Conservation (phyloP, 1,140 invertebrate species). For the Drosophila willistoni region DNA sequence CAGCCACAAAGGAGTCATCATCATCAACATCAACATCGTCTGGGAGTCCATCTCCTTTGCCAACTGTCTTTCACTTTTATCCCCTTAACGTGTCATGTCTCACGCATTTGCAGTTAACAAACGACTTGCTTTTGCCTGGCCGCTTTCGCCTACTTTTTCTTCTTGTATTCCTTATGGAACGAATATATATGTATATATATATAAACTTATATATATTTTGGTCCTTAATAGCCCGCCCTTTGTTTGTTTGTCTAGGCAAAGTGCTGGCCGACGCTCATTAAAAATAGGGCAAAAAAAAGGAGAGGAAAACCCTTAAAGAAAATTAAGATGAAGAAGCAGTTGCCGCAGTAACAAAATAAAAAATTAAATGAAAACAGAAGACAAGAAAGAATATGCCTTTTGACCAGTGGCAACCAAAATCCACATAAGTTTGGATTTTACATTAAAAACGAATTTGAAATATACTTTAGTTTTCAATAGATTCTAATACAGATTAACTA, state of each 20-base stretch:
- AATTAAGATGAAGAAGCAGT: constrained; percentile 1
- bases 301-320: constrained; percentile 15
- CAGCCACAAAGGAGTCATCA: constrained; percentile 62
- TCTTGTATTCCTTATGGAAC: background rate
- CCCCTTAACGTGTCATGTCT: constrained; percentile 22
- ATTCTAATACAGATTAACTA: too few species aligned
- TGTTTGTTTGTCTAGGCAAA: constrained; percentile 11
- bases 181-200: background rate
- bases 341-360: constrained; percentile 23
- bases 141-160: constrained; percentile 24
- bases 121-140: constrained; percentile 37
- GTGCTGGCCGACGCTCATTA: constrained; percentile 20
- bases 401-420: constrained; percentile 4
- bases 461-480: background rate
- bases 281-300: constrained; percentile 9
- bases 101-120: constrained; percentile 13
- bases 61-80: constrained; percentile 8
- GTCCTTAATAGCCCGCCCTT: constrained; percentile 1
- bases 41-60: constrained; percentile 12
- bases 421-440: background rate
- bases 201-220: background rate
- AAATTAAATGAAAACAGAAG: constrained; percentile 25
- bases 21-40: constrained; percentile 39
- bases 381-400: constrained; percentile 12
- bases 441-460: background rate